Evolutionary conservation across 2,113 vertebrate species (phyloP).

Genomic region (Rhodinocichla rosea): DNA sequence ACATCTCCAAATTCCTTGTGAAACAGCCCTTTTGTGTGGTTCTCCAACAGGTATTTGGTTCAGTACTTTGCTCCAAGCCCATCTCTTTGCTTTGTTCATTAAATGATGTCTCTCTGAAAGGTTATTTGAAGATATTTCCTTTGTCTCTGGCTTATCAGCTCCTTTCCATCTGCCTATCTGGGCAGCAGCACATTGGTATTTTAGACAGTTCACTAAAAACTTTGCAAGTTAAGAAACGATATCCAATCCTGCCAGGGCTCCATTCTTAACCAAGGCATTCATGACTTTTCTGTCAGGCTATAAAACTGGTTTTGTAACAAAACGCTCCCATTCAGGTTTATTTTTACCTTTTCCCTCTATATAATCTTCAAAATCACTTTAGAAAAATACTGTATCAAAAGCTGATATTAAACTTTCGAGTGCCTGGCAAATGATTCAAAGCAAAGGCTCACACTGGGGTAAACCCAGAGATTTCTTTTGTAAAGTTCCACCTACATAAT

Average conservation of each 20-base stretch:
- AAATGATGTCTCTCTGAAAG: neutral
- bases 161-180: neutral
- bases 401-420: constrained; percentile 47
- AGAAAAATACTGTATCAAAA: constrained; percentile 49
- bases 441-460: neutral
- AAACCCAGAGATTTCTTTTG: constrained; percentile 54
- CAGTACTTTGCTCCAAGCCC: neutral
- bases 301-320: neutral
- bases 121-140: constrained; percentile 1
- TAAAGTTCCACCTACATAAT: constrained; percentile 47
- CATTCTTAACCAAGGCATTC: constrained; percentile 43
- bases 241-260: neutral
- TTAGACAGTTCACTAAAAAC: constrained; percentile 30
- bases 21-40: neutral
- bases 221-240: constrained; percentile 8
- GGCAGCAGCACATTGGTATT: neutral
- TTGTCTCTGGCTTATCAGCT: constrained; percentile 24
- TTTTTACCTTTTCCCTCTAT: constrained; percentile 45
- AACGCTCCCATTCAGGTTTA: constrained; percentile 38
- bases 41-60: neutral
- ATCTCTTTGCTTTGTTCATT: neutral
- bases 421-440: constrained; percentile 54
- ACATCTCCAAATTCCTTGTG: neutral
- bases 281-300: constrained; percentile 17
- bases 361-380: constrained; percentile 51